Base-by-base conservation (phyloP, 2,797 vertebrate species). In the Hippocampus kuda region DNA sequence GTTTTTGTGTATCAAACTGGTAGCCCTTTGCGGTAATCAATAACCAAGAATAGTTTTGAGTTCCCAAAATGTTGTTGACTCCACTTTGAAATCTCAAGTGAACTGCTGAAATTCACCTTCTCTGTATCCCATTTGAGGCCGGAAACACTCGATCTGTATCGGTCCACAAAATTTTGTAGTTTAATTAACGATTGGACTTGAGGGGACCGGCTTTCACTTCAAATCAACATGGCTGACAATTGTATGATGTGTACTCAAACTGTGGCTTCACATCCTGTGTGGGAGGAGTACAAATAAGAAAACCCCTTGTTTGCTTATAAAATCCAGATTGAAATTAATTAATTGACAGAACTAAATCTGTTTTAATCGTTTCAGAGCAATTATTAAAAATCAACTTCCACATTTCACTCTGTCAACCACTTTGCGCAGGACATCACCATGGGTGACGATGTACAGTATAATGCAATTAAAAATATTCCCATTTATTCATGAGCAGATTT, bases 401-500 rank as follows among this genome's bases (percentile, higher is more conserved):
- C 78, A 83, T 20, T 81, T 89, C 79, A 78, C 84, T 85, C 83
- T 77, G 84, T 46, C 65, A 75, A 69, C 24, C 34, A 38, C 72
- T 84, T 70, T 73, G 80, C 86, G 79, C 70, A 79, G 79, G 72
- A 78, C 83, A 78, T 68, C 80, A 82, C 88, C 89, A 91, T 92
- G 84, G 82, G 81, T 71, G 67, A 7, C 60, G 72, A 93, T 93
- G 94, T 94, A 30, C 30, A 30, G 30, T 30, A 92, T 80, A 48
- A 26, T 56, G n/a, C 53, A 56, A 1, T 56, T 56, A 11, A 56
- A 56, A 56, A 56, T 12, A 56, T 56, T 56, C 53, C 53, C 53
- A 56, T 56, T 12, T 56, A 11, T 11, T 84, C 84, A 83, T 84
- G 84, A 79, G 81, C 72, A 88, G 82, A 83, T 89, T 87, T 90